Conservation (phyloP, 2,113 vertebrate genomes). For the Chloebia gouldiae region DNA sequence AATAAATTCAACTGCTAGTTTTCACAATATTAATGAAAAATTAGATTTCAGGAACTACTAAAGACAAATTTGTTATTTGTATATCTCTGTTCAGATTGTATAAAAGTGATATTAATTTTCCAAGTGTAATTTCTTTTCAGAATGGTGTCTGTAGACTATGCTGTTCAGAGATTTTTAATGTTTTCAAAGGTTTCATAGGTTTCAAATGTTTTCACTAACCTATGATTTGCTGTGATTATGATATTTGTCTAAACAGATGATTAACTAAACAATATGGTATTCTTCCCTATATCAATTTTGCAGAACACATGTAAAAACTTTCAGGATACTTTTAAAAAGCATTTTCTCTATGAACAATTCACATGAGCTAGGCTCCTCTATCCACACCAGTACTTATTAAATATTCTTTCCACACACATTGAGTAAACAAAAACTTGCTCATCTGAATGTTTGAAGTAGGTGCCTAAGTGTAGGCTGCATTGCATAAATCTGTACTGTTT, state of each 20-base stretch:
- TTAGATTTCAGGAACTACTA: background rate
- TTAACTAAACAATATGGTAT: background rate
- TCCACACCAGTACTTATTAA: background rate
- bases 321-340: background rate
- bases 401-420: background rate
- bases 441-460: background rate
- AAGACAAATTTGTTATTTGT: background rate
- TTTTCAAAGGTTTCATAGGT: background rate
- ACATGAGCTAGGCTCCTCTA: background rate
- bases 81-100: background rate
- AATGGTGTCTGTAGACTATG: background rate
- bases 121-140: background rate
- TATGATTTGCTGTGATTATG: background rate
- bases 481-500: background rate
- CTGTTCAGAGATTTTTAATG: background rate
- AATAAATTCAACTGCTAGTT: background rate
- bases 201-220: background rate
- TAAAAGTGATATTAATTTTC: background rate
- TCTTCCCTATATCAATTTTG: background rate
- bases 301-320: background rate
- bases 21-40: background rate
- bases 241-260: background rate
- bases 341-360: background rate
- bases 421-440: background rate
- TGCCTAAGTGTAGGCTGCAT: background rate